Evolutionary conservation across 2,888 invertebrate species (phyloP), one percentile per base, ranked within the genome.

Genomic region (Leptinotarsa peninsularis): DNA sequence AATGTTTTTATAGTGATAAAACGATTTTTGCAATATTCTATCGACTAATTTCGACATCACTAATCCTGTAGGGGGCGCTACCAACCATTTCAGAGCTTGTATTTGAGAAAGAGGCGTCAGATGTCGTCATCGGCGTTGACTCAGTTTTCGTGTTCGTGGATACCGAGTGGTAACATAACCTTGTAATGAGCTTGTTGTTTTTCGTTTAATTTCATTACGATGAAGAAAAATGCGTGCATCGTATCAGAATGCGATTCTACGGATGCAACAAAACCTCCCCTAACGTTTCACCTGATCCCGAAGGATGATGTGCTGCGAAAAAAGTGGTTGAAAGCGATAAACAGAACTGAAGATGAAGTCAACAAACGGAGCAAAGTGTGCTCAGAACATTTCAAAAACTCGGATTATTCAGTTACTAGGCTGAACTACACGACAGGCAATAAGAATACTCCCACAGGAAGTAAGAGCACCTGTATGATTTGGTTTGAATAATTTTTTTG

Each of bases 261-360:
- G 15, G 75, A 71, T 21, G 67, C 52, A 33, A n/a, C 67, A 15
- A 73, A 72, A 52, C 74, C 71, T 33, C 66, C 50, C 43, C 23
- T 75, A 56, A 76, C 74, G 68, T 80, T 75, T 50, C 74, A 79
- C 67, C 76, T 69, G 66, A 69, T 80, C 5, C 80, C 80, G 14
- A 78, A 77, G 49, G 86, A 82, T 82, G 85, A 81, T 82, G 88
- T 80, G 80, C 21, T 73, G 60, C 88, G 85, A 81, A 71, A 68
- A 66, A 76, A 76, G 67, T 77, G 79, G 75, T 82, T 93, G 49
- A 92, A 89, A 82, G 91, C 96, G 15, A 93, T 96, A 67, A 96
- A 77, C 50, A 75, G 73, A 49, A 75, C 74, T 17, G 79, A 80
- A 70, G 74, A 71, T 58, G 79, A 80, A 73, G 66, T 80, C 70